These are phyloP conservation scores for Chaetodon trifascialis DNA, from an alignment of 2,113 vertebrate genomes.

Conservation along the genomic window DNA sequence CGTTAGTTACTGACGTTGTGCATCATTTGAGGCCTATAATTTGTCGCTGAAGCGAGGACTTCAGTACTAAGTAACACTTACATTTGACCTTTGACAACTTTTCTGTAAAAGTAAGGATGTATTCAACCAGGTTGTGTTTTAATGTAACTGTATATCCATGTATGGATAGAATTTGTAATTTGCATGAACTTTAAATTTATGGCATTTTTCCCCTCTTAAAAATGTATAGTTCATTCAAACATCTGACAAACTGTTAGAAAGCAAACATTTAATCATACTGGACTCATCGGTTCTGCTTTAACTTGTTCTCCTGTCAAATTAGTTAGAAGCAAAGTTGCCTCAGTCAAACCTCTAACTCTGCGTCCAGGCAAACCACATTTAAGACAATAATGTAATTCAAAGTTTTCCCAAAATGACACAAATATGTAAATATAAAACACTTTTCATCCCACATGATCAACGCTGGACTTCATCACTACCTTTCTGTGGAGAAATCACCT, in stretches of 20 bases:
- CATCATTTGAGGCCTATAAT: not conserved
- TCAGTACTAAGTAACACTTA: not conserved
- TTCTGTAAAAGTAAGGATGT: not conserved
- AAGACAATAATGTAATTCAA: not conserved
- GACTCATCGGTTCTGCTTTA: not conserved
- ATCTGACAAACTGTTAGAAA: not conserved
- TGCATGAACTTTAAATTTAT: not conserved
- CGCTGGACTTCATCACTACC: constrained; percentile 76
- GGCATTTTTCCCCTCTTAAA: not conserved
- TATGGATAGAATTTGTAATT: not conserved
- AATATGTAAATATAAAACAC: not conserved
- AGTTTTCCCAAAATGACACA: not conserved
- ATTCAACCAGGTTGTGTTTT: not conserved
- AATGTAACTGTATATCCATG: not conserved
- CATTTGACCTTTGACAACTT: not conserved
- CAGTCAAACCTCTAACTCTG: not conserved
- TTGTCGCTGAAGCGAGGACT: not conserved
- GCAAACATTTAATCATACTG: rapidly evolving
- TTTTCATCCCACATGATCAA: not conserved
- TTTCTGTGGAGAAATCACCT: constrained; percentile 88
- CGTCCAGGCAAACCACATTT: not conserved
- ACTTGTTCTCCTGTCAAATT: not conserved
- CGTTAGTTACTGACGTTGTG: not conserved
- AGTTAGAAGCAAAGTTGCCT: not conserved
- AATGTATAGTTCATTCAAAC: not conserved